Conservation (phyloP, 1,140 invertebrate species). For the Tetragonula clypearis region DNA sequence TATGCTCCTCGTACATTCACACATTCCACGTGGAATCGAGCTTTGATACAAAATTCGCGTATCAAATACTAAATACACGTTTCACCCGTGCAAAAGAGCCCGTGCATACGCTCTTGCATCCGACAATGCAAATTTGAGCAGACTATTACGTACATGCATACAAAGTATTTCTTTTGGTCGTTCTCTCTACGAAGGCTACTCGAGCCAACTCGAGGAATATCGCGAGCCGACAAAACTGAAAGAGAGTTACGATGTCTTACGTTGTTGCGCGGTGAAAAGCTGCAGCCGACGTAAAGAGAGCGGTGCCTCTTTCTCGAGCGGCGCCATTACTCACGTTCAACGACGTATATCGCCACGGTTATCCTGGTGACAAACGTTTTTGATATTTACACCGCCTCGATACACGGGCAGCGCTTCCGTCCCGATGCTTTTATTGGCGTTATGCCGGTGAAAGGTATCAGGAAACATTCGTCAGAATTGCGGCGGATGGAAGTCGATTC, state of each 20-base stretch:
- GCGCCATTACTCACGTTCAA: slow-evolving; percentile 44
- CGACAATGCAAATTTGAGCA: background rate
- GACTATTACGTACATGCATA: slow-evolving; percentile 16
- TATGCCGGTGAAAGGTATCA: background rate
- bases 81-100: too few relatives aligned
- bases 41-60: too few relatives aligned
- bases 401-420: background rate
- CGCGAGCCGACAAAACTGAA: slow-evolving; percentile 3
- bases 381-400: slow-evolving; percentile 37
- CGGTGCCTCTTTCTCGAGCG: slow-evolving; percentile 6
- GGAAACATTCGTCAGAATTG: slow-evolving; percentile 10
- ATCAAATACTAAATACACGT: too few relatives aligned
- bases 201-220: slow-evolving; percentile 31
- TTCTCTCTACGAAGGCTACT: background rate
- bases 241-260: slow-evolving; percentile 38
- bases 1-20: too few relatives aligned
- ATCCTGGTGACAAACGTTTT: slow-evolving; percentile 33
- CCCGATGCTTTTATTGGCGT: slow-evolving; percentile 11
- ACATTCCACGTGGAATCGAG: too few relatives aligned
- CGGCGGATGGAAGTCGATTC: background rate
- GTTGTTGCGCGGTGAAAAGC: slow-evolving; percentile 17
- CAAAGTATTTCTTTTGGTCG: background rate
- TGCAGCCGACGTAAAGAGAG: slow-evolving; percentile 42
- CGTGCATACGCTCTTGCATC: too few relatives aligned
- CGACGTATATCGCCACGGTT: background rate